Evolutionary conservation across 2,113 vertebrate species (phyloP), one percentile per base, ranked within the genome.

Genomic region (Dendropsophus ebraccatus): DNA sequence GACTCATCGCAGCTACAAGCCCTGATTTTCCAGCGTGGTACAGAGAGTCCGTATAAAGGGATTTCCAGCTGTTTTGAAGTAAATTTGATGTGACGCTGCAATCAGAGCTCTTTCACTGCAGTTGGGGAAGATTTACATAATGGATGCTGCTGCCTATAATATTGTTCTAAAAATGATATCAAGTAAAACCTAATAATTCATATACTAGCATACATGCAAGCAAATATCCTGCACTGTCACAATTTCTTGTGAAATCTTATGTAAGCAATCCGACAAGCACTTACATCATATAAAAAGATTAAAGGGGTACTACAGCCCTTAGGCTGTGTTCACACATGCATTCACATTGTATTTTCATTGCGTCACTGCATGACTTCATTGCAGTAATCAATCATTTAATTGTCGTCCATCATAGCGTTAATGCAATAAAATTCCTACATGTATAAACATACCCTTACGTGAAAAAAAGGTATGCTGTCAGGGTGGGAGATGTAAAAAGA

Each of bases 21-120:
- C 14, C 54, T 25, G 12, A 54, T 41, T 62, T 62, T 25, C 56
- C 56, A 45, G 56, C 23, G 45, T n/a, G 62, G 56, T 80, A 80
- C 77, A 80, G 62, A 80, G 12, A 41, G 77, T 23, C 56, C 19
- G 30, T 35, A 60, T 80, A 80, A 80, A 62, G 35, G 35, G 35
- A 45, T 80, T 80, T 35, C 35, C 56, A 80, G 56, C 19, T 62
- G 23, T 80, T 62, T 79, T 60, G 23, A 80, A 62, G 56, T 41
- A 62, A 80, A 80, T 80, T 41, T 79, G 35, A 45, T 80, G 50
- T 62, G 52, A 60, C 56, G 32, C 56, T 28, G 35, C 77, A 80
- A 80, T 80, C 77, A 60, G 35, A 5, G 5, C 54, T 60, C 37
- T 80, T 41, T 79, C 16, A 45, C 30, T 62, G 32, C 76, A 41